Evolutionary conservation across 2,113 vertebrate genomes (phyloP), one percentile per base, ranked within the genome.

Genomic region (Neopipo cinnamomea): DNA sequence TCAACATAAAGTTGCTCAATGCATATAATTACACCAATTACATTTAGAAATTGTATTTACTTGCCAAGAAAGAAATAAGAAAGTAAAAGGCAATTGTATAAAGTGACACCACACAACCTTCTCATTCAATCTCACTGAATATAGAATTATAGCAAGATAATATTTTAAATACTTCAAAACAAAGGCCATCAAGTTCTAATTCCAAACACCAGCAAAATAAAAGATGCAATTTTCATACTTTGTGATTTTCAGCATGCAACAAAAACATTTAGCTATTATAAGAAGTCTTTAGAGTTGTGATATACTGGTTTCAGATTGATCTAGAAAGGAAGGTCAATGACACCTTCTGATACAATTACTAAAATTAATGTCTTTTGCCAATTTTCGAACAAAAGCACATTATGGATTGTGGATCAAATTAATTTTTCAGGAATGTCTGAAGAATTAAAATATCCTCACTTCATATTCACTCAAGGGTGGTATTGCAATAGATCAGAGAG

Each of bases 41-140:
- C 74, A 94, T 94, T 97, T 95, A 97, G 95, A 97, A 97, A 97
- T 93, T 94, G 91, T 97, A 97, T 98, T 98, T 98, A 97, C 94
- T 97, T 97, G 95, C 97, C 95, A 85, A 80, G 96, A 93, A 97
- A 96, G 71, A 97, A 95, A 91, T 59, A 95, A 96, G 95, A 75
- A 83, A 95, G 94, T 96, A 93, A 96, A 98, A 97, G 67, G 78
- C 85, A 97, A 96, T 96, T 98, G 96, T 96, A 66, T 92, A 96
- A 97, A 98, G 89, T 96, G 97, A 98, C 89, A 97, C 90, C 80
- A 95, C 68, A 73, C 65, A 97, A 97, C 71, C 65, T 94, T 90
- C 92, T 95, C 82, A 93, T 96, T 96, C 92, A 93, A 66, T 90
- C 94, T 93, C 82, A 93, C 91, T 95, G 93, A 96, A 97, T 96